A percentile compares a stretch with the other conserved stretches of the same genome.
Conservation (phyloP, 2,113 vertebrate genomes). For the Nettapus auritus region DNA sequence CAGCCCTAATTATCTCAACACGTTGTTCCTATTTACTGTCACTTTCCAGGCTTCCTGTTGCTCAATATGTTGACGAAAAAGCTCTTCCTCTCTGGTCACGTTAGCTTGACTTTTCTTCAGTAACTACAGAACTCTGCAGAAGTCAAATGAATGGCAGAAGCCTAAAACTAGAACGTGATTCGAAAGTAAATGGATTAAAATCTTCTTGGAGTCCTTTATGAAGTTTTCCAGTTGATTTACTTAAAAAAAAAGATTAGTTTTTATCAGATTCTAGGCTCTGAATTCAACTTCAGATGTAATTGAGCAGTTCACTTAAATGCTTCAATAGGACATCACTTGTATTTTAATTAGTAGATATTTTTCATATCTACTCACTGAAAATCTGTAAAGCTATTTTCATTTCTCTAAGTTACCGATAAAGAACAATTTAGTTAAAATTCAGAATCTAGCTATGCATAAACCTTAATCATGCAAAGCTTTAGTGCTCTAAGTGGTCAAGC, state of each 20-base stretch:
- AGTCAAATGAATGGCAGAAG: neutral
- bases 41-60: slow-evolving; percentile 70
- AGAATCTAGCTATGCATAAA: neutral
- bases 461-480: neutral
- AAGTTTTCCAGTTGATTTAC: neutral
- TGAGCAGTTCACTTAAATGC: neutral
- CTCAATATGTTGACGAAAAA: slow-evolving; percentile 35
- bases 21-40: slow-evolving; percentile 72
- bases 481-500: neutral
- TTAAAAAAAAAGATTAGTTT: neutral
- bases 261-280: neutral
- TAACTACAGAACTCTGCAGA: neutral
- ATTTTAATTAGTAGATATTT: neutral
- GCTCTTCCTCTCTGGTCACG: slow-evolving; percentile 38
- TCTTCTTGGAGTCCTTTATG: neutral
- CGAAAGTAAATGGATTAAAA: neutral
- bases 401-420: neutral
- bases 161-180: neutral
- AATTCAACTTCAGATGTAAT: neutral
- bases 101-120: slow-evolving; percentile 29
- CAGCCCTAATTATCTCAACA: slow-evolving; percentile 65
- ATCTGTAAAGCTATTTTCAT: neutral
- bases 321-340: neutral
- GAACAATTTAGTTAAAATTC: neutral
- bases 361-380: neutral